These are phyloP conservation scores for Metopia argyrocephala DNA, from an alignment of 2,888 invertebrate species.

Conservation along the genomic window DNA sequence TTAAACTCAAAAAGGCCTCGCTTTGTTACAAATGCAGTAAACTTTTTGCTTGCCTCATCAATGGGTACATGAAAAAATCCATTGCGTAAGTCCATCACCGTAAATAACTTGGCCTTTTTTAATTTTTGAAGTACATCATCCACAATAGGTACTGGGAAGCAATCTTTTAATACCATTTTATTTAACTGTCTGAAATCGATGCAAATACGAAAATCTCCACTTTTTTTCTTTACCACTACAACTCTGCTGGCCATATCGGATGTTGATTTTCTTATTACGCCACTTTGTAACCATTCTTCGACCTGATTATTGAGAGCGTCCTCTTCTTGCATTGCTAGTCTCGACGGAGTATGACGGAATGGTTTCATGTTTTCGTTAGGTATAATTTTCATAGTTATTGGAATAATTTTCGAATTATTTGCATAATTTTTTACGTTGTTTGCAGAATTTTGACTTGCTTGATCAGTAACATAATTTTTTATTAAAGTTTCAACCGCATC, in stretches of 20 bases:
- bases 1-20: conserved; percentile 44
- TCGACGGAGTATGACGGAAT: conserved; percentile 23
- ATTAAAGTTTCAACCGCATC: too few species aligned
- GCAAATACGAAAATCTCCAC: conserved; percentile 64
- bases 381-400: conserved; percentile 18
- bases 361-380: conserved; percentile 10
- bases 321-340: conserved; percentile 31
- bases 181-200: conserved; percentile 65
- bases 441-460: too few species aligned
- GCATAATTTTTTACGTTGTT: too few species aligned
- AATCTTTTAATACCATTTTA: too few species aligned
- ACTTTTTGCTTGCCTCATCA: conserved; percentile 37
- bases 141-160: conserved; percentile 58
- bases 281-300: conserved; percentile 44
- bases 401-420: too few species aligned
- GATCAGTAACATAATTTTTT: too few species aligned
- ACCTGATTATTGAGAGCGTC: conserved; percentile 39
- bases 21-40: conserved; percentile 38
- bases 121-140: conserved; percentile 46
- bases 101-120: conserved; percentile 21
- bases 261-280: conserved; percentile 55
- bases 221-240: conserved; percentile 64
- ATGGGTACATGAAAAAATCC: conserved; percentile 50
- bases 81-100: conserved; percentile 45
- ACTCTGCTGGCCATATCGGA: conserved; percentile 68